A percentile compares a stretch with the other conserved stretches of the same genome.
These are phyloP conservation scores for Potamilus streckersoni DNA, from an alignment of 1,140 invertebrate species.

Conservation along the genomic window DNA sequence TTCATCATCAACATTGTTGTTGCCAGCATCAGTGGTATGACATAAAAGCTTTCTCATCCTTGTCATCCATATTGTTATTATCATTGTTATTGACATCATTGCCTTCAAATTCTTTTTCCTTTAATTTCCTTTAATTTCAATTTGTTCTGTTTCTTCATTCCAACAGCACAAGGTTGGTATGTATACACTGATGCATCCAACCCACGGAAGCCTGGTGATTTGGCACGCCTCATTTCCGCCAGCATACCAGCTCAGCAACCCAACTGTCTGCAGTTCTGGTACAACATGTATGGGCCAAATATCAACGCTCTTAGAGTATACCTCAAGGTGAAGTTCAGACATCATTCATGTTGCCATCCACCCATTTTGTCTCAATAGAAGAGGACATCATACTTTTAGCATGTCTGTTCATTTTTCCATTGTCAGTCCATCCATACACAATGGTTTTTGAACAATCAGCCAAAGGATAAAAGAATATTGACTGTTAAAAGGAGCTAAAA, in stretches of 20 bases:
- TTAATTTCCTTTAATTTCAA: background rate
- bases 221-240: conserved; percentile 76
- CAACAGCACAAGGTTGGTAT: conserved; percentile 48
- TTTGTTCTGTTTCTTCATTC: background rate
- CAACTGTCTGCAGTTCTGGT: conserved; percentile 61
- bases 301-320: conserved; percentile 55
- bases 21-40: too few species aligned
- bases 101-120: background rate
- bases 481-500: background rate
- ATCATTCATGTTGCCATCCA: background rate
- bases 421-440: background rate
- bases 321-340: conserved; percentile 27
- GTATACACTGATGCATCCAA: conserved; percentile 58
- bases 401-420: background rate
- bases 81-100: background rate
- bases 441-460: background rate
- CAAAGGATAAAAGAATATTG: background rate
- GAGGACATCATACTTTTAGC: background rate
- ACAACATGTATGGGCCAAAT: conserved; percentile 66
- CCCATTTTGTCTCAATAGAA: background rate
- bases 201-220: conserved; percentile 69
- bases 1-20: too few species aligned
- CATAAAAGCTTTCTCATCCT: background rate
- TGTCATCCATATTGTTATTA: background rate
- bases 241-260: conserved; percentile 30